These are phyloP conservation scores for Dexiosoma caninum DNA, from an alignment of 2,888 invertebrate genomes.

Conservation along the genomic window DNA sequence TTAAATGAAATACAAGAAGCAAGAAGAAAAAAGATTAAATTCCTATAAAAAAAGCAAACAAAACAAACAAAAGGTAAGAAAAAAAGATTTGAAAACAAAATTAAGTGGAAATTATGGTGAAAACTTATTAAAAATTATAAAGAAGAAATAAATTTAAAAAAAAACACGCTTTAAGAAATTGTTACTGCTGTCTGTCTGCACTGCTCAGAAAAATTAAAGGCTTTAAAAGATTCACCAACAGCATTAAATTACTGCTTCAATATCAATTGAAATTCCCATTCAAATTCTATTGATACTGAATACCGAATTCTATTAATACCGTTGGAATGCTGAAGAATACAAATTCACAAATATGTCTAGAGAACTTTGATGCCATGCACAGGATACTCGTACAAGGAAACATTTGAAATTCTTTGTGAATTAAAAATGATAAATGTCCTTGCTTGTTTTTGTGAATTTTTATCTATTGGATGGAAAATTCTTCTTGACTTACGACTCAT, in stretches of 20 bases:
- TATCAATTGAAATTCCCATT: too few relatives aligned
- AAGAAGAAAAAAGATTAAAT: constrained; percentile 11
- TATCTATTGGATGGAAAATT: constrained; percentile 1
- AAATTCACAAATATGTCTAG: too few relatives aligned
- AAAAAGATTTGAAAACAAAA: constrained; percentile 35
- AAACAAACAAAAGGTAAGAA: constrained; percentile 23
- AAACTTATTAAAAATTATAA: not conserved
- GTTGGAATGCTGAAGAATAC: too few relatives aligned
- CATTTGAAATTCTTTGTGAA: too few relatives aligned
- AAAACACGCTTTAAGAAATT: not conserved
- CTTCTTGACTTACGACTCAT: not conserved
- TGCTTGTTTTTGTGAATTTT: not conserved
- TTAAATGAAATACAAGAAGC: not conserved
- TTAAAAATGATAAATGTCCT: too few relatives aligned
- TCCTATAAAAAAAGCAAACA: constrained; percentile 17
- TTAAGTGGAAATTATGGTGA: constrained; percentile 49
- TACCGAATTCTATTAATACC: too few relatives aligned
- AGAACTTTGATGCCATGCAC: too few relatives aligned
- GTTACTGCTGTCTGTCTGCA: too few relatives aligned
- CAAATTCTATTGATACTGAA: not conserved
- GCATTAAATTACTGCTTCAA: too few relatives aligned
- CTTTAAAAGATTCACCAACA: too few relatives aligned
- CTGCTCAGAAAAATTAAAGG: too few relatives aligned
- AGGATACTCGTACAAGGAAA: too few relatives aligned
- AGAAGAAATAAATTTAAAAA: not conserved